Evolutionary conservation across 2,113 vertebrate species (phyloP).

Genomic region (Alexandromys fortis): DNA sequence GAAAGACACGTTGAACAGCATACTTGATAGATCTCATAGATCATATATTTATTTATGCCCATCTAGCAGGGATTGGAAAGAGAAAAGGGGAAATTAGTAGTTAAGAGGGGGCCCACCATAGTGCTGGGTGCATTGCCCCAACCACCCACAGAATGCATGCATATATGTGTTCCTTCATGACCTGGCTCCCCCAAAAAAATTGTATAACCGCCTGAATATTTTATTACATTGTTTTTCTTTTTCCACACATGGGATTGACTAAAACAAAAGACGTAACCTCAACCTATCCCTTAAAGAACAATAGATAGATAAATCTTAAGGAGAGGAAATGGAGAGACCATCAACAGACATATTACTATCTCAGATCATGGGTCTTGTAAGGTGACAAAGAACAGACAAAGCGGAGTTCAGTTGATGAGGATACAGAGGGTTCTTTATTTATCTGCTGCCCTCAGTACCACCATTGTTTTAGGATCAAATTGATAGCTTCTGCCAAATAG

Average conservation of each 20-base stretch:
- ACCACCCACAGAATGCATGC: not conserved
- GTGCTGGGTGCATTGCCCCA: not conserved
- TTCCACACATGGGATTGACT: not conserved
- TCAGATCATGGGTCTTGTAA: not conserved
- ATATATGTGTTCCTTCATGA: not conserved
- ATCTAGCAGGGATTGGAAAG: not conserved
- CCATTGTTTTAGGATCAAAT: constrained; percentile 17
- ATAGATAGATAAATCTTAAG: not conserved
- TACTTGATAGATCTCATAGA: not conserved
- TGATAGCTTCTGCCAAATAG: not conserved
- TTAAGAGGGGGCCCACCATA: not conserved
- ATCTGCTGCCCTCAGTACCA: not conserved
- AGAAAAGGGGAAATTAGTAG: not conserved
- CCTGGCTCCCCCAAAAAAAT: not conserved
- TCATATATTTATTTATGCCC: not conserved
- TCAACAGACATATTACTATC: not conserved
- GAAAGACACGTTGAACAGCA: not conserved
- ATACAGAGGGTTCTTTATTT: not conserved
- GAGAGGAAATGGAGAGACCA: not conserved
- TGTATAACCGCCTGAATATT: not conserved
- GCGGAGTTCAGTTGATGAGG: not conserved
- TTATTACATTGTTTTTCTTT: not conserved
- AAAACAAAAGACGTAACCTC: not conserved
- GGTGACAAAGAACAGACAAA: not conserved
- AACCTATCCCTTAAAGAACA: not conserved